Base-by-base conservation (phyloP, 2,888 invertebrate genomes). In the Phanerotoma sp. region DNA sequence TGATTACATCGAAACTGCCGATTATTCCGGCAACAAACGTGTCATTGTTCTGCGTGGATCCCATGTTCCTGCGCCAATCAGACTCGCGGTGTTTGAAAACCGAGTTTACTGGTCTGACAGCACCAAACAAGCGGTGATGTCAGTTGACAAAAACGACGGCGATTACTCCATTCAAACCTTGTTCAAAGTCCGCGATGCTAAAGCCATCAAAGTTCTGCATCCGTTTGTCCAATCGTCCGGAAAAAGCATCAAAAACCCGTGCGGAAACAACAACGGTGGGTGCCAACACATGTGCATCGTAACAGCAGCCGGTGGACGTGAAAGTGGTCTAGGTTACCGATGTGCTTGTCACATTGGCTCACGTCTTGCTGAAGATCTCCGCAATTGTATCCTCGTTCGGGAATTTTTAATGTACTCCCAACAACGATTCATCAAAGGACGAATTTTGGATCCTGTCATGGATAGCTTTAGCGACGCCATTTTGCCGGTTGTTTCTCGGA, bases 331-430 rank as follows among this genome's bases (percentile, higher is more conserved):
- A 11, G 94, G 92, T 0, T 96, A 89, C 75, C 83, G 94, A 5
- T 97, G 97, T 78, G 92, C 94, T 38, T 97, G 96, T 75, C 86
- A 90, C 62, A 90, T 93, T 28, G 96, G 96, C 6, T 95, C 86
- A 79, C 82, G 86, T 62, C 78, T 96, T 22, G 84, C 86, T 28
- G 77, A 80, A 0, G 89, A 95, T 72, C 80, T 90, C 51, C 83
- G 86, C 58, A 89, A 88, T 68, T 97, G 96, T 72, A 86, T 87
- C 68, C 75, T 87, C 48, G 89, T 96, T 0, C 84, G 85, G 18
- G 93, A 95, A 69, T 96, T 96, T 76, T 83, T 97, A 2, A 91
- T 96, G 86, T 96, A 96, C 72, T 95, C 95, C 0, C 95, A 96
- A 71, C 95, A 95, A 75, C 85, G 95, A 62, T 95, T 96, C 70